A percentile compares a stretch with the other conserved stretches of the same genome.
Conservation (phyloP, 2,888 invertebrate genomes). For the Melitaea athalia region DNA sequence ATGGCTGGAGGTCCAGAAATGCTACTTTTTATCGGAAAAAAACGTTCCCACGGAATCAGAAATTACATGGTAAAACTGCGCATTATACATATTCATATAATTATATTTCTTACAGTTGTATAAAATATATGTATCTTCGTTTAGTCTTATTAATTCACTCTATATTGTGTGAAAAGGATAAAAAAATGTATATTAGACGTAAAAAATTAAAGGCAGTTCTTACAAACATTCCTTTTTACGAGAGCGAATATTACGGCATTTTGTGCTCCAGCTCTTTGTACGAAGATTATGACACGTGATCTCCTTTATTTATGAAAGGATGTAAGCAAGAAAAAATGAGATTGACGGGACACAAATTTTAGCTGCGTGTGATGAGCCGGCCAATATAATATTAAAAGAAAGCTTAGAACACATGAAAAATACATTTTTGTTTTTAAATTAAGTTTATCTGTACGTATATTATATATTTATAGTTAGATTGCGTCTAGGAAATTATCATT, state of each 20-base stretch:
- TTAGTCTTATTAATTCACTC: not conserved
- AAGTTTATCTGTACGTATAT: not conserved
- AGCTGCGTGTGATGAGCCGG: slow-evolving; percentile 23
- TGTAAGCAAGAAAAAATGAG: slow-evolving; percentile 48
- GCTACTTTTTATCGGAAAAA: too few species aligned
- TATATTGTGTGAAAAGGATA: slow-evolving; percentile 4
- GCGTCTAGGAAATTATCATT: not conserved
- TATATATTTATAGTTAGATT: not conserved
- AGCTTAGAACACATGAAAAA: slow-evolving; percentile 8
- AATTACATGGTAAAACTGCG: too few species aligned
- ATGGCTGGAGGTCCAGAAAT: too few species aligned
- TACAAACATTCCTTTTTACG: slow-evolving; percentile 70
- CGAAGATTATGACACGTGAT: slow-evolving; percentile 77
- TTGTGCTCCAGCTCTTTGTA: slow-evolving; percentile 73
- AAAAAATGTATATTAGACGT: slow-evolving; percentile 20
- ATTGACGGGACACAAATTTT: slow-evolving; percentile 34
- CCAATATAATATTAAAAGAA: slow-evolving; percentile 16
- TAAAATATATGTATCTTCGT: not conserved
- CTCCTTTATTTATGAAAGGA: slow-evolving; percentile 69
- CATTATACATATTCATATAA: too few species aligned
- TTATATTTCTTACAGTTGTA: not conserved
- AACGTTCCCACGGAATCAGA: too few species aligned
- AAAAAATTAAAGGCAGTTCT: slow-evolving; percentile 37
- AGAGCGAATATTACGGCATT: slow-evolving; percentile 65
- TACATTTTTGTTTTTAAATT: not conserved